Percentiles rank a stretch among this genome's conserved stretches.
Evolutionary conservation across 2,797 vertebrate species (phyloP).

Genomic region (Octomys mimax): DNA sequence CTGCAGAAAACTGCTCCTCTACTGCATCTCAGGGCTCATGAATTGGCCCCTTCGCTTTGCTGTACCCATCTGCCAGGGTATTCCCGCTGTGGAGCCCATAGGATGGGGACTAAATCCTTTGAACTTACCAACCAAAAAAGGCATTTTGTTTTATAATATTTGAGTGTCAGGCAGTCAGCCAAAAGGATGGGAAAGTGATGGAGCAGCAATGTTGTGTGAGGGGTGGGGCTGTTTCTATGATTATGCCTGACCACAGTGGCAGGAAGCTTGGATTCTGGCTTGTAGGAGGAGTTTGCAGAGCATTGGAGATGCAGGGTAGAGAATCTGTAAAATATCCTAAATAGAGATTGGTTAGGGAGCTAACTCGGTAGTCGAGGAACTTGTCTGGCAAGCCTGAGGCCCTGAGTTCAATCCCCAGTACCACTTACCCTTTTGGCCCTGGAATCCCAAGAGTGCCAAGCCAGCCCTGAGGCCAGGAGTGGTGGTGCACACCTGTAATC

Average conservation of each 20-base stretch:
- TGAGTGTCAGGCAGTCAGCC: background rate
- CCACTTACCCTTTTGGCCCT: too few relatives aligned
- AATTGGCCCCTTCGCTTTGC: background rate
- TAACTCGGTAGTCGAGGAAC: too few relatives aligned
- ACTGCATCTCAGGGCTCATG: background rate
- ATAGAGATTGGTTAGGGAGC: background rate
- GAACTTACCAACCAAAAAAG: background rate
- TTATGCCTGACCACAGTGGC: background rate
- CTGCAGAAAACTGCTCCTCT: background rate
- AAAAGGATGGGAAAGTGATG: background rate
- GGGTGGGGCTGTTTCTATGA: background rate
- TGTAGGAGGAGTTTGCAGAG: background rate
- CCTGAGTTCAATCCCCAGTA: too few relatives aligned
- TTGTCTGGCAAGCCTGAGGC: too few relatives aligned
- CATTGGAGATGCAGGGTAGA: background rate
- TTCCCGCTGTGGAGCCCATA: background rate
- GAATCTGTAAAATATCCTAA: background rate
- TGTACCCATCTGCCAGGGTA: background rate
- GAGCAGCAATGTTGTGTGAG: background rate
- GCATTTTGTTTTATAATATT: background rate
- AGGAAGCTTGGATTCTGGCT: background rate
- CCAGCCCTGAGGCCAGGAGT: too few relatives aligned
- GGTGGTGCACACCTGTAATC: too few relatives aligned
- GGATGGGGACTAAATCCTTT: background rate
- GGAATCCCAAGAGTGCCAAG: too few relatives aligned